Percentiles rank a stretch among this genome's conserved stretches.
Evolutionary conservation across 2,113 vertebrate genomes (phyloP).

Genomic region (Aptenodytes forsteri): DNA sequence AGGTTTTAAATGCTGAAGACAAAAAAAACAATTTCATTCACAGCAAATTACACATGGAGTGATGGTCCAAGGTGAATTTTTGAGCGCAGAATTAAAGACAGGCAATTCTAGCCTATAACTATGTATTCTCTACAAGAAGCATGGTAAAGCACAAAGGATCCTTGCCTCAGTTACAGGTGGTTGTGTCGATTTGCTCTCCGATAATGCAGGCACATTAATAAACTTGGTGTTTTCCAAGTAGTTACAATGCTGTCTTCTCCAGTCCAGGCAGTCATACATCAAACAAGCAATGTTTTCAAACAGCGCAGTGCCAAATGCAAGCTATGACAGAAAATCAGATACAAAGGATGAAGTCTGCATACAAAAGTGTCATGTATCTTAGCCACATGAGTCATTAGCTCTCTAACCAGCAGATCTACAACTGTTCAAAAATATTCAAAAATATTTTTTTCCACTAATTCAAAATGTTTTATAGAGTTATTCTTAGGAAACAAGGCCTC

Average conservation of each 20-base stretch:
- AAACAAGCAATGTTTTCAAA: conserved; percentile 86
- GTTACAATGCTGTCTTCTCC: conserved; percentile 85
- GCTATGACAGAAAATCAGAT: conserved; percentile 62
- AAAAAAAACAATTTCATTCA: background rate
- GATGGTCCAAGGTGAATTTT: background rate
- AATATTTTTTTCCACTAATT: background rate
- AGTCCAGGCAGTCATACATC: conserved; percentile 87
- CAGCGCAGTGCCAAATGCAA: conserved; percentile 76
- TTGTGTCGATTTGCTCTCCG: background rate
- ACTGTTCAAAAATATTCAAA: background rate
- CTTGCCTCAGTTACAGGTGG: conserved; percentile 50
- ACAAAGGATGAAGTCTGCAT: background rate
- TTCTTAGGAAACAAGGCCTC: background rate
- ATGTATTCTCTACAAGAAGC: background rate
- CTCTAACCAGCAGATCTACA: background rate
- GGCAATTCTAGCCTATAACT: background rate
- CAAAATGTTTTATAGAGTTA: background rate
- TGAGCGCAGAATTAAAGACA: background rate
- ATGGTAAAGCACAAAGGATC: background rate
- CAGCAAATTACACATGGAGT: background rate
- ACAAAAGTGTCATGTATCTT: background rate
- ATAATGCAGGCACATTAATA: conserved; percentile 72
- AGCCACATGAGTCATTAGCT: background rate
- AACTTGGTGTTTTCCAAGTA: conserved; percentile 80
- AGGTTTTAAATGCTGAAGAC: background rate